Percentiles rank a stretch among this genome's conserved stretches.
These are phyloP conservation scores for Portunus trituberculatus DNA, from an alignment of 1,140 invertebrate species.

Conservation along the genomic window DNA sequence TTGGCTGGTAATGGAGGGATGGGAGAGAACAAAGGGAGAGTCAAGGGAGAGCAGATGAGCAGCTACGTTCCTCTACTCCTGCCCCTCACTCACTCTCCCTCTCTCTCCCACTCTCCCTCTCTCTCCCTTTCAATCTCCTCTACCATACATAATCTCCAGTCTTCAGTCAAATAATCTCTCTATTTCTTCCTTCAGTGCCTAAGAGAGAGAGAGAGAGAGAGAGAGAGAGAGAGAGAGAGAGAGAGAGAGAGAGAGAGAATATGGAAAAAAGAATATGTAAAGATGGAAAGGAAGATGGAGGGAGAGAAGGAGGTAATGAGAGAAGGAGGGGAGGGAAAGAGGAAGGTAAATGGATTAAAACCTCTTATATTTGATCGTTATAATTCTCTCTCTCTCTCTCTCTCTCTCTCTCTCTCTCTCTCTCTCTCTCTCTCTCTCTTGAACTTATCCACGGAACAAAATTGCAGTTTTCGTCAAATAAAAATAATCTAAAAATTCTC, in stretches of 20 bases:
- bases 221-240: neutral
- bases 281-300: neutral
- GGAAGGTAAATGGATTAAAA: neutral
- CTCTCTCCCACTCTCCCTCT: no score
- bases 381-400: slow-evolving; percentile 3
- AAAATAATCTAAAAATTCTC: neutral
- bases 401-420: slow-evolving; percentile 20
- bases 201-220: no score
- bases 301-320: neutral
- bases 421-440: slow-evolving; percentile 15
- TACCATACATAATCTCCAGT: no score
- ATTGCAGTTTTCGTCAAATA: neutral
- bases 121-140: no score
- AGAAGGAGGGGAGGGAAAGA: neutral
- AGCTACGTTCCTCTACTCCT: neutral
- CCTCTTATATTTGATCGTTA: neutral
- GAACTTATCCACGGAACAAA: neutral
- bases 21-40: neutral
- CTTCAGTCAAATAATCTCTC: no score
- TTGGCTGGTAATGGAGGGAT: slow-evolving; percentile 1
- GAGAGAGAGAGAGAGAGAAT: neutral
- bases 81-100: no score
- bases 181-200: no score
- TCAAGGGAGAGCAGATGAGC: neutral
- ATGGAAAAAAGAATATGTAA: neutral